Evolutionary conservation across 1,140 invertebrate genomes (phyloP), one percentile per base, ranked within the genome.

Genomic region (Hylyphantes graminicola): DNA sequence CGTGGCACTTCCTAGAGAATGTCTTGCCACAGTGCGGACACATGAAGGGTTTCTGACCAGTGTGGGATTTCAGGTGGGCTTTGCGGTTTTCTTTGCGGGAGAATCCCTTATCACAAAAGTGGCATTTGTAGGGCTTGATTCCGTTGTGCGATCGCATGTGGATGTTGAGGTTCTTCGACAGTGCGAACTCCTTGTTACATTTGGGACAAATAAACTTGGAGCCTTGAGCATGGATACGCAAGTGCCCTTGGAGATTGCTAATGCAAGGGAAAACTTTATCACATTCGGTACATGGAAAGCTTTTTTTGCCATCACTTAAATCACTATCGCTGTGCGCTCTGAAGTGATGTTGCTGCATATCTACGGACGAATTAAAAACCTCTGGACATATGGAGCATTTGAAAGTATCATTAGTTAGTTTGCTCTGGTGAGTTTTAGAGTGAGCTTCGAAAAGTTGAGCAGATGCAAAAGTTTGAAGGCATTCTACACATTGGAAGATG

Each of bases 271-370:
- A 90, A 70, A 89, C 89, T 78, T 89, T 86, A 12, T 88, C 88
- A 86, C 90, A 90, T 17, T 89, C 88, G 7, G 86, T 85, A 76
- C 90, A 90, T 8, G 86, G 74, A 72, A 77, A 88, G 88, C 0
- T 59, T 72, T 57, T 87, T 86, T 82, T 87, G 86, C n/a, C 50
- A 75, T 48, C 65, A 64, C 76, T 59, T 12, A 51, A 3, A 12
- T 87, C 87, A 19, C n/a, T 76, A 12, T 79, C 85, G 2, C 87
- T 83, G 78, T 90, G 89, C 13, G 65, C 61, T 4, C 84, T 85
- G 77, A 89, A 89, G 79, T 89, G 89, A 78, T 90, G 90, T 59
- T 88, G 87, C 86, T 90, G 89, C 85, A 90, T 82, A 9, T 87
- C 87, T n/a, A 61, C 75, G 0, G 79, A 74, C 2, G 72, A 80